Evolutionary conservation across 2,113 vertebrate genomes (phyloP), one percentile per base, ranked within the genome.

Genomic region (Stomatorhinus ivindoensis): DNA sequence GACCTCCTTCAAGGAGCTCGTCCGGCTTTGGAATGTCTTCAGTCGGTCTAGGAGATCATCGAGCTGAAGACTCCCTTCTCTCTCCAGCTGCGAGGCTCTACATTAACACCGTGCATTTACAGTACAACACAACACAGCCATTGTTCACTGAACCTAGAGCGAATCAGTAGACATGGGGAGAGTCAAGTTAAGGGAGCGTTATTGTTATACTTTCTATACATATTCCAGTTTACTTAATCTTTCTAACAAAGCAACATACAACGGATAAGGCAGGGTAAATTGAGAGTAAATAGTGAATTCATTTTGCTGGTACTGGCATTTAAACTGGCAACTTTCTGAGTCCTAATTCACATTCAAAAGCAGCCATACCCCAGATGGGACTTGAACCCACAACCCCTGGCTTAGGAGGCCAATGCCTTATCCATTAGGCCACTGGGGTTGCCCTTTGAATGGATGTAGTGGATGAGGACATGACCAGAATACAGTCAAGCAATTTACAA

Each of bases 361-460:
- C 15, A 10, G 17, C 17, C 8, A 9, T 76, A 91, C 90, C 89
- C 88, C 88, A 92, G 80, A 91, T 85, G 89, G 86, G 87, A 91
- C 73, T 90, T 51, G 89, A 93, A 93, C 91, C 89, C 91, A 93
- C 92, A 92, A 91, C 90, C 92, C 90, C 91, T 93, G 93, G 91
- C 91, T 93, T 93, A 93, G 92, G 91, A 93, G 91, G 93, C 91
- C 91, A 93, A 90, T 92, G 91, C 92, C 91, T 93, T 93, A 92
- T 92, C 91, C 92, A 93, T 92, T 93, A 92, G 91, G 87, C 90
- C 89, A 87, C 88, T 61, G 76, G 76, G 88, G 76, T 76, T 83
- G 58, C n/a, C n/a, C n/a, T n/a, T n/a, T n/a, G n/a, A n/a, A n/a
- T n/a, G n/a, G n/a, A n/a, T n/a, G n/a, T n/a, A n/a, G n/a, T n/a